Evolutionary conservation across 1,140 invertebrate genomes (phyloP).

Genomic region (Leptinotarsa undecemlineata): DNA sequence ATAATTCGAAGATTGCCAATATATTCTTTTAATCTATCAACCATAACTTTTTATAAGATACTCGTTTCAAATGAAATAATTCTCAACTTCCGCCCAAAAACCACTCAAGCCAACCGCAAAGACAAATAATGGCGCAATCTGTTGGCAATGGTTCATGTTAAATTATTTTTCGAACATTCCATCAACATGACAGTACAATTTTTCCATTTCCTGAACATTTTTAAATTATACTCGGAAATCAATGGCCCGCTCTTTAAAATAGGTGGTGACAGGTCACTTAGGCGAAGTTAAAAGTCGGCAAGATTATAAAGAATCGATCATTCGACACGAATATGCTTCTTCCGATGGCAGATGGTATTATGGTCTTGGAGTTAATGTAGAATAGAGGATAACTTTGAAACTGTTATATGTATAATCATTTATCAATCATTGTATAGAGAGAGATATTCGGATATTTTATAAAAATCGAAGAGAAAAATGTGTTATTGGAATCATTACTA

Average conservation of each 20-base stretch:
- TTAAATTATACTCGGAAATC: not conserved
- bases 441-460: too few relatives aligned
- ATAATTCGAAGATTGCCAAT: too few relatives aligned
- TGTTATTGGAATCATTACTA: too few relatives aligned
- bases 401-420: too few relatives aligned
- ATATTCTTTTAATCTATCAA: too few relatives aligned
- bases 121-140: not conserved
- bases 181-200: not conserved
- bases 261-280: slow-evolving; percentile 25
- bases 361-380: not conserved
- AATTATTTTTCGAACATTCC: not conserved
- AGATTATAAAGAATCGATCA: slow-evolving; percentile 10
- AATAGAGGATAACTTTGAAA: not conserved
- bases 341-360: not conserved
- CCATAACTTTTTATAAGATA: too few relatives aligned
- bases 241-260: slow-evolving; percentile 3
- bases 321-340: slow-evolving; percentile 10
- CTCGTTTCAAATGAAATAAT: too few relatives aligned
- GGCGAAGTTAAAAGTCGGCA: slow-evolving; percentile 17
- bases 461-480: too few relatives aligned
- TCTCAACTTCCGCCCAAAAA: not conserved
- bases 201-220: slow-evolving; percentile 9
- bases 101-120: not conserved
- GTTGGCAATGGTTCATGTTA: slow-evolving; percentile 1
- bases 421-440: too few relatives aligned